Evolutionary conservation across 35 echinoderm and acorn worm species (phyloP), one percentile per base, ranked within the genome.

Genomic region (Apostichopus parvimensis): DNA sequence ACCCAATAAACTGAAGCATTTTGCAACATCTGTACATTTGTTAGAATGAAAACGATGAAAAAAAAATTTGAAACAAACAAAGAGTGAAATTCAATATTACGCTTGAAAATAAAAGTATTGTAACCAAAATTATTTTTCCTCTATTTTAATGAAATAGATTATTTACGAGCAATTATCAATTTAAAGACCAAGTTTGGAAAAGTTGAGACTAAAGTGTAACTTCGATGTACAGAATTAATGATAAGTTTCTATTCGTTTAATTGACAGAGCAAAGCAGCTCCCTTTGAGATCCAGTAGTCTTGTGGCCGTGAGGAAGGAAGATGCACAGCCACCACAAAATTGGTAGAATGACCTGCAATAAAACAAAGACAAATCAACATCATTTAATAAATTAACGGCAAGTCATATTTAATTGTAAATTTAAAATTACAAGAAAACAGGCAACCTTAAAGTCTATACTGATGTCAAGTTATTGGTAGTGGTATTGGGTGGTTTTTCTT

Each of bases 271-370:
- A 98, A 60, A n/a, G 96, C 96, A 21, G 96, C 89, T 77, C 77
- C 96, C 73, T 95, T 98, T 57, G 96, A 98, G 55, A 98, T 98
- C 96, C 96, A 98, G 80, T 98, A 98, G 73, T 98, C 92, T 79
- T 98, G 94, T n/a, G 94, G 94, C 52, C 92, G 58, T 20, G 91
- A 23, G 12, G 94, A 95, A 52, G 94, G 96, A 60, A 98, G 91
- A 57, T 98, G 96, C 45, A 95, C 92, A 23, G 96, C 79, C 20
- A 98, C 96, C 20, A 98, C 96, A 94, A 98, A 98, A 80, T 98
- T 98, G 54, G 96, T 98, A 73, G 96, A 98, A 83, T 98, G 96
- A 95, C 96, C 96, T 98, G 77, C 0, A 77, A 55, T 28, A 54
- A 89, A 93, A 55, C 0, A 78, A 83, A 82, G 5, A 79, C 5